Evolutionary conservation across 2,888 invertebrate genomes (phyloP).

Genomic region (Lacanobia wlatinum): DNA sequence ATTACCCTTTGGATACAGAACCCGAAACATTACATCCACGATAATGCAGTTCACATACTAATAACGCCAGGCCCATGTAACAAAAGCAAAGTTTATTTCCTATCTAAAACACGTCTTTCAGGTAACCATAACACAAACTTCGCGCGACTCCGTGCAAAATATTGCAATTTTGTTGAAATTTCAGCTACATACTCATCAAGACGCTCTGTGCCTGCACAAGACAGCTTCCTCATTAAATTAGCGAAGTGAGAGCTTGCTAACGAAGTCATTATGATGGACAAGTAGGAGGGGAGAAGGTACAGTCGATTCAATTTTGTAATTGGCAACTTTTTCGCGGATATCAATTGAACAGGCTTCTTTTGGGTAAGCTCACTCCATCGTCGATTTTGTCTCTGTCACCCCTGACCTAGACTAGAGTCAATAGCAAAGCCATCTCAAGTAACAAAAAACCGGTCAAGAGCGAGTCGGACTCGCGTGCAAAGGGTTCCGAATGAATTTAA

Average conservation of each 20-base stretch:
- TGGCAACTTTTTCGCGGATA: too few relatives aligned
- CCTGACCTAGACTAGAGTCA: too few relatives aligned
- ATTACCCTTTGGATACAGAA: too few relatives aligned
- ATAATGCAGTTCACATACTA: too few relatives aligned
- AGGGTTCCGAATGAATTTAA: too few relatives aligned
- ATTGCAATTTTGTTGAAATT: slow-evolving; percentile 43
- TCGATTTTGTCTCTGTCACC: too few relatives aligned
- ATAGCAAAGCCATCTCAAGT: too few relatives aligned
- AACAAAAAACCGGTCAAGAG: too few relatives aligned
- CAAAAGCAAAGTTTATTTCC: background rate
- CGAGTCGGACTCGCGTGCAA: too few relatives aligned
- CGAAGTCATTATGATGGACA: slow-evolving; percentile 73
- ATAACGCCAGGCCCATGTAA: background rate
- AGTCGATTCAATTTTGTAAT: background rate
- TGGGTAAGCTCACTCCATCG: too few relatives aligned
- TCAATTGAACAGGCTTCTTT: too few relatives aligned
- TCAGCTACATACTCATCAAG: slow-evolving; percentile 45
- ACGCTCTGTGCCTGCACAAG: slow-evolving; percentile 48
- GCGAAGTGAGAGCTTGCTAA: slow-evolving; percentile 74
- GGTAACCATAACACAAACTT: slow-evolving; percentile 16
- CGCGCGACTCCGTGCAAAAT: slow-evolving; percentile 19
- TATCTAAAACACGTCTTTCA: background rate
- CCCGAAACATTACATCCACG: too few relatives aligned
- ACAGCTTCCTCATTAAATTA: slow-evolving; percentile 75
- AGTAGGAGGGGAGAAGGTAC: slow-evolving; percentile 26